phyloP scores from a whole-genome alignment of 2,888 invertebrate genomes.

The Ptilodon capucinus region DNA sequence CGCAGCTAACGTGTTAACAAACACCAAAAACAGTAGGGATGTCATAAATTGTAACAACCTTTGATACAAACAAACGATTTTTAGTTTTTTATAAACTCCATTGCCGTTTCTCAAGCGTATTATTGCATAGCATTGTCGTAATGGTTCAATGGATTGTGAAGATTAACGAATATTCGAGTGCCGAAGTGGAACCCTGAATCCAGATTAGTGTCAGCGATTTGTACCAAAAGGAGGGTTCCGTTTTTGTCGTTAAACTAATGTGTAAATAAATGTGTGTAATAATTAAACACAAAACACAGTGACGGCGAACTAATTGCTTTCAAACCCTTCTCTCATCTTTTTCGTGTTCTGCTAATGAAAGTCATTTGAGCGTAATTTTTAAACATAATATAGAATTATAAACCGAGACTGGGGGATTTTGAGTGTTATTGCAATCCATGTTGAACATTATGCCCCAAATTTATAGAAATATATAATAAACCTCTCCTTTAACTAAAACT shows the following conservation, averaged over 20 bases:
- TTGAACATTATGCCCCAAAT: too few species aligned
- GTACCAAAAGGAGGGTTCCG: conserved; percentile 67
- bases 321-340: conserved; percentile 47
- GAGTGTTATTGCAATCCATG: too few species aligned
- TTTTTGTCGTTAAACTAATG: conserved; percentile 77
- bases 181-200: neutral
- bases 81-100: neutral
- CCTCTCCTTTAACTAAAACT: too few species aligned
- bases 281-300: conserved; percentile 70
- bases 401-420: too few species aligned
- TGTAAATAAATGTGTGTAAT: conserved; percentile 76
- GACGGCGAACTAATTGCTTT: conserved; percentile 66
- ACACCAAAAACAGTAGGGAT: too few species aligned
- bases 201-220: conserved; percentile 47
- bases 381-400: conserved; percentile 6
- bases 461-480: too few species aligned
- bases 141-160: neutral
- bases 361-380: conserved; percentile 27
- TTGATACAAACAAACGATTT: too few species aligned
- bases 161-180: neutral
- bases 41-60: too few species aligned
- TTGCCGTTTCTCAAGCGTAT: neutral
- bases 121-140: neutral
- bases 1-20: too few species aligned
- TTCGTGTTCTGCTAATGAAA: conserved; percentile 26